Conservation (phyloP, 2,797 vertebrate species). For the Sebastes umbrosus region DNA sequence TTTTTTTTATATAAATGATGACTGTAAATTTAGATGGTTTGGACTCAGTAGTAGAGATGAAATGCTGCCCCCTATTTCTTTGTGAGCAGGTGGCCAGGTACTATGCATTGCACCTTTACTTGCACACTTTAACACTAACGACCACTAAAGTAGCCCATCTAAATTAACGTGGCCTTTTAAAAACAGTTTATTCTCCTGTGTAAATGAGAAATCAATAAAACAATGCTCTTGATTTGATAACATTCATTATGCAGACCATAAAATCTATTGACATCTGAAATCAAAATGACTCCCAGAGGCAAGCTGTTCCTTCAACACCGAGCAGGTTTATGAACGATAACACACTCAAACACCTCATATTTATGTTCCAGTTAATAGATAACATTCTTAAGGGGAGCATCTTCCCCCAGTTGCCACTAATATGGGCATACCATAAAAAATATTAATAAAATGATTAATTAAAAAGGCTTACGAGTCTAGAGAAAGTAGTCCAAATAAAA, state of each 20-base stretch:
- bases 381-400: background rate
- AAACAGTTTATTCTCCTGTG: background rate
- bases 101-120: background rate
- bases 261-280: background rate
- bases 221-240: background rate
- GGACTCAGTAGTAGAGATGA: too few species aligned
- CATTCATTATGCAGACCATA: background rate
- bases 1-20: too few species aligned
- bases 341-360: background rate
- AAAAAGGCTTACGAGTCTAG: background rate
- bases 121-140: background rate
- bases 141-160: background rate
- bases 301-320: background rate
- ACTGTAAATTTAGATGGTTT: too few species aligned
- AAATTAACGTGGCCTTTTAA: background rate
- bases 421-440: background rate
- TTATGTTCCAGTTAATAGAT: background rate
- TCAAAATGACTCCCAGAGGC: background rate
- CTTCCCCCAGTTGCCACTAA: background rate
- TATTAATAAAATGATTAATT: background rate
- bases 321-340: background rate
- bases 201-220: conserved; percentile 12
- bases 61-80: too few species aligned
- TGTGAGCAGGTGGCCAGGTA: too few species aligned
- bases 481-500: background rate